These are phyloP conservation scores for Drosophila anceps DNA, from an alignment of 2,888 invertebrate species.

Conservation along the genomic window DNA sequence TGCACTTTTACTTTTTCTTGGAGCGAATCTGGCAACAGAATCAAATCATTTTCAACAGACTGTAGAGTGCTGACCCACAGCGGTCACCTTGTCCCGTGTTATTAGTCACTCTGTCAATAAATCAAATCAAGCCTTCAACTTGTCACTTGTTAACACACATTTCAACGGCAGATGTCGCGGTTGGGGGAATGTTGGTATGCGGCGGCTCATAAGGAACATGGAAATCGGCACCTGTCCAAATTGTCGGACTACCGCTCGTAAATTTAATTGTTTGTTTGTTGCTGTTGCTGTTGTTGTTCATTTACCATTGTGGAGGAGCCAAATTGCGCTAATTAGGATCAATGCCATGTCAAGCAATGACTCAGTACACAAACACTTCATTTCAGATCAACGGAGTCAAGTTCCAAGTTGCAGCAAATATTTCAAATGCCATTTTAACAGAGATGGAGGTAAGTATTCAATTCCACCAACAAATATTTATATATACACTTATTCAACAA, in stretches of 20 bases:
- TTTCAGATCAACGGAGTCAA: slow-evolving; percentile 11
- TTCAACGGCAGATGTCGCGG: slow-evolving; percentile 16
- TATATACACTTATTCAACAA: too few relatives aligned
- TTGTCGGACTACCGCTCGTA: slow-evolving; percentile 26
- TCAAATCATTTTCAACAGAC: neutral
- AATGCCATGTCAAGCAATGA: slow-evolving; percentile 39
- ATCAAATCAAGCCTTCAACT: slow-evolving; percentile 57
- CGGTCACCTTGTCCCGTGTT: slow-evolving; percentile 60
- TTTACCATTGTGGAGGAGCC: slow-evolving; percentile 4
- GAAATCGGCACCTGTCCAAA: slow-evolving; percentile 50
- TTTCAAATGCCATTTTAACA: neutral
- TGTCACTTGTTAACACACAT: slow-evolving; percentile 69
- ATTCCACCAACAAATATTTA: too few relatives aligned
- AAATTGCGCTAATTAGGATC: neutral
- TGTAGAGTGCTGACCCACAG: slow-evolving; percentile 28
- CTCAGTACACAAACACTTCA: slow-evolving; percentile 31
- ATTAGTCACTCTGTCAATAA: slow-evolving; percentile 60
- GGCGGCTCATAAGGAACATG: slow-evolving; percentile 14
- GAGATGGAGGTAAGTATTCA: too few relatives aligned
- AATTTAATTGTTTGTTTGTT: slow-evolving; percentile 6
- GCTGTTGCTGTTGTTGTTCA: neutral
- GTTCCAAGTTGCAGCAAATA: neutral
- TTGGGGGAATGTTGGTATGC: neutral
- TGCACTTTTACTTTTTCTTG: slow-evolving; percentile 30
- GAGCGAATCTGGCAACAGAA: neutral